phyloP scores from a whole-genome alignment of 2,113 vertebrate genomes.

The Dascyllus trimaculatus region DNA sequence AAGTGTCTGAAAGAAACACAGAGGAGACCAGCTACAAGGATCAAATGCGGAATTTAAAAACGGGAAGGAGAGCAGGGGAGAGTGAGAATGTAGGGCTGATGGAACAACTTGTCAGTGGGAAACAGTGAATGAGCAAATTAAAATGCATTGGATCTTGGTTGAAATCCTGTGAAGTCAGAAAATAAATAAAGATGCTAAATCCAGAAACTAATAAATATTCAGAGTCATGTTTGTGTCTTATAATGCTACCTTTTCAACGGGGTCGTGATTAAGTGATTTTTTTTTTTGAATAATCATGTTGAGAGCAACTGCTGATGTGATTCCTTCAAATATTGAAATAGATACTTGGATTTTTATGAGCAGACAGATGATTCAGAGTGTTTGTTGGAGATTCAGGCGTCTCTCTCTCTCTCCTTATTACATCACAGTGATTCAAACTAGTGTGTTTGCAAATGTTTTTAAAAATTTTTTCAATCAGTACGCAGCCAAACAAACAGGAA shows the following conservation, averaged over 20 bases:
- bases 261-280: not conserved
- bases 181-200: conserved; percentile 36
- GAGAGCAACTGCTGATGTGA: not conserved
- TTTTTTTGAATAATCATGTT: not conserved
- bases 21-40: conserved; percentile 15
- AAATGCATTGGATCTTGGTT: conserved; percentile 12
- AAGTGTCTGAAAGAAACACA: conserved; percentile 11
- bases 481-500: not conserved
- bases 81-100: not conserved
- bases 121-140: conserved; percentile 1
- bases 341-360: conserved; percentile 18
- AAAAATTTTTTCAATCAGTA: too few relatives aligned
- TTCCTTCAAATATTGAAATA: conserved; percentile 3
- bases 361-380: not conserved
- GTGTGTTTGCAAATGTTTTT: too few relatives aligned
- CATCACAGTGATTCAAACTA: too few relatives aligned
- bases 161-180: conserved; percentile 16
- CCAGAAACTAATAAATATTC: conserved; percentile 34
- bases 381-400: not conserved
- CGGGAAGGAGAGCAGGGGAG: not conserved
- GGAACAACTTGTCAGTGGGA: conserved; percentile 17
- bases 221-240: conserved; percentile 23
- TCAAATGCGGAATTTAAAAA: not conserved
- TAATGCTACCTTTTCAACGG: conserved; percentile 16
- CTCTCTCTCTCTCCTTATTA: too few relatives aligned